phyloP scores from a whole-genome alignment of 2,888 invertebrate genomes.

The Ryuthela nishihirai region DNA sequence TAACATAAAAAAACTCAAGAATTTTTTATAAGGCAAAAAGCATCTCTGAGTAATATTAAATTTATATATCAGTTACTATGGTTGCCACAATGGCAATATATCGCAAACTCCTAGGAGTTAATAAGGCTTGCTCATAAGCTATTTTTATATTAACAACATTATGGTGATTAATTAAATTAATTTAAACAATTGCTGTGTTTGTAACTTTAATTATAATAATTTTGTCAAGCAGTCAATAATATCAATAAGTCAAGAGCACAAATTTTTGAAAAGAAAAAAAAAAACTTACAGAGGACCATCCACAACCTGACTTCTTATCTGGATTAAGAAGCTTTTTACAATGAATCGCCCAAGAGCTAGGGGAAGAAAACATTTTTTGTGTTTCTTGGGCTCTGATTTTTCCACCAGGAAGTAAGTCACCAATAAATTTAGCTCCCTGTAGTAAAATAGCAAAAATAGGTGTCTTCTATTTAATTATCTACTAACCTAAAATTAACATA shows the following conservation, averaged over 20 bases:
- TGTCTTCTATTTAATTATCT: too few relatives aligned
- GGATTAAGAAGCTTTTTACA: conserved; percentile 88
- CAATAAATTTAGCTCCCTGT: conserved; percentile 83
- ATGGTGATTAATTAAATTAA: neutral
- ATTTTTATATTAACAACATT: neutral
- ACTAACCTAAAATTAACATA: neutral
- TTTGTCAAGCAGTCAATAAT: neutral
- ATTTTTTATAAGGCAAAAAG: too few relatives aligned
- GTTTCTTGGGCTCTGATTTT: conserved; percentile 86
- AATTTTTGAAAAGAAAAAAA: neutral
- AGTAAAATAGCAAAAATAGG: conserved; percentile 43
- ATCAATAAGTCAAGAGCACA: neutral
- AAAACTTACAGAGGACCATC: conserved; percentile 83
- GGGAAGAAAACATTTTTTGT: conserved; percentile 79
- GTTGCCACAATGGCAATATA: too few relatives aligned
- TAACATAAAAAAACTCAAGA: too few relatives aligned
- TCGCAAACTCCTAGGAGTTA: too few relatives aligned
- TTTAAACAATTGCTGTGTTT: neutral
- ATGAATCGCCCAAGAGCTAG: conserved; percentile 89
- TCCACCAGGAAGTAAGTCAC: conserved; percentile 77
- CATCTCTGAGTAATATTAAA: too few relatives aligned
- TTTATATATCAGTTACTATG: too few relatives aligned
- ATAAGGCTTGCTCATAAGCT: too few relatives aligned
- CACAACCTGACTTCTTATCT: conserved; percentile 82
- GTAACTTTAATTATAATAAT: neutral